Percentiles rank a stretch among this genome's conserved stretches.
These are phyloP conservation scores for Rhodeus uyekii DNA, from an alignment of 2,797 vertebrate genomes.

Conservation along the genomic window DNA sequence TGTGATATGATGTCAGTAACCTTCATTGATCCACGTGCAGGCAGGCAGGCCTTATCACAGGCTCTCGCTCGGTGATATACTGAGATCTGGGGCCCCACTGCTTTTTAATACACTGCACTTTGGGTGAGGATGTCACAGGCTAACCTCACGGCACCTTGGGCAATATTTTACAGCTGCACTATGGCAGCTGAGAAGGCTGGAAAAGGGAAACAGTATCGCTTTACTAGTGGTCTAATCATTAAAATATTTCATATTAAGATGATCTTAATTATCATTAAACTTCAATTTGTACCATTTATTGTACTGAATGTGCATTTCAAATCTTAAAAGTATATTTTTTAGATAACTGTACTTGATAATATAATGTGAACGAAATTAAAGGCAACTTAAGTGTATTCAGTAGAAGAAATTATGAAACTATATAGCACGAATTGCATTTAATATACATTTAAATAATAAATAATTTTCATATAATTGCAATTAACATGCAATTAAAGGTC, in stretches of 20 bases:
- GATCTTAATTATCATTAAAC: background rate
- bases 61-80: constrained; percentile 88
- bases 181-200: constrained; percentile 59
- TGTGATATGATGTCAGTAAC: constrained; percentile 99
- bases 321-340: background rate
- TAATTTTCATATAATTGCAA: background rate
- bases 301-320: background rate
- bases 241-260: background rate
- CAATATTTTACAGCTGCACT: constrained; percentile 72
- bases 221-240: background rate
- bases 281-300: background rate
- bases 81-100: constrained; percentile 87
- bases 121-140: constrained; percentile 77
- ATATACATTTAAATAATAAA: background rate
- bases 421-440: background rate
- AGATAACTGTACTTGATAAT: background rate
- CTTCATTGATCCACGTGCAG: constrained; percentile 95
- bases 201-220: background rate
- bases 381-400: background rate
- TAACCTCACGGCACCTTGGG: constrained; percentile 80
- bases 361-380: background rate
- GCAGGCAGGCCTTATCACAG: constrained; percentile 92
- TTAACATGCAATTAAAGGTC: background rate
- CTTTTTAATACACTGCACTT: constrained; percentile 96
- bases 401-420: background rate